Conservation (phyloP, 1,140 invertebrate genomes). For the Ceratina calcarata region DNA sequence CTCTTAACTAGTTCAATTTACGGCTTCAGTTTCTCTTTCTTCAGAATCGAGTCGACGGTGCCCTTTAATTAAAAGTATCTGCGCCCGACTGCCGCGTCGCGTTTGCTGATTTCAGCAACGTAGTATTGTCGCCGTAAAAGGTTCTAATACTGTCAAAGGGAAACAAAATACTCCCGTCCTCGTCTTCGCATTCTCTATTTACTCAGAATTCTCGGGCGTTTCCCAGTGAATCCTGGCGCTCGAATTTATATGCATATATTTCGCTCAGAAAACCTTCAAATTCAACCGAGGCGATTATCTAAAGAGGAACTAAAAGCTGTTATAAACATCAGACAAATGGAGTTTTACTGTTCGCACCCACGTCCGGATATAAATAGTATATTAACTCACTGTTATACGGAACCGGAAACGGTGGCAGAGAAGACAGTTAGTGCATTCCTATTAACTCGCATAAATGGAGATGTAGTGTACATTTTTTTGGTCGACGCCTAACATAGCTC, state of each 20-base stretch:
- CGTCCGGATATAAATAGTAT: no score
- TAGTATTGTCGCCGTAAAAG: conserved; percentile 3
- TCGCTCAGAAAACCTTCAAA: not conserved
- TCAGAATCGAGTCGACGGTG: conserved; percentile 1
- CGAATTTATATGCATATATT: not conserved
- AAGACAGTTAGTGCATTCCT: no score
- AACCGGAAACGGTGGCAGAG: no score
- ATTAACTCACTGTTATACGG: no score
- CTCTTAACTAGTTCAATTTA: not conserved
- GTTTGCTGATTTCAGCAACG: conserved; percentile 29
- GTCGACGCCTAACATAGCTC: conserved; percentile 16
- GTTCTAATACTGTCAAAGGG: conserved; percentile 34
- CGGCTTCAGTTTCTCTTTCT: conserved; percentile 14
- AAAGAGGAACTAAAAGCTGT: no score
- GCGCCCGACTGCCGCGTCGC: not conserved
- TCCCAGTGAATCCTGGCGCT: no score
- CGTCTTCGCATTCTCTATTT: conserved; percentile 10
- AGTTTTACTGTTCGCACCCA: no score
- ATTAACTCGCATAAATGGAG: no score
- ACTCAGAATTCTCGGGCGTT: not conserved
- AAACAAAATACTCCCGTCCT: conserved; percentile 30
- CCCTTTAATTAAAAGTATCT: conserved; percentile 39
- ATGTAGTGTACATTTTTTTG: no score
- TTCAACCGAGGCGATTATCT: no score
- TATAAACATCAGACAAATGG: no score